phyloP scores from a whole-genome alignment of 2,888 invertebrate genomes.

The Neria commutata region DNA sequence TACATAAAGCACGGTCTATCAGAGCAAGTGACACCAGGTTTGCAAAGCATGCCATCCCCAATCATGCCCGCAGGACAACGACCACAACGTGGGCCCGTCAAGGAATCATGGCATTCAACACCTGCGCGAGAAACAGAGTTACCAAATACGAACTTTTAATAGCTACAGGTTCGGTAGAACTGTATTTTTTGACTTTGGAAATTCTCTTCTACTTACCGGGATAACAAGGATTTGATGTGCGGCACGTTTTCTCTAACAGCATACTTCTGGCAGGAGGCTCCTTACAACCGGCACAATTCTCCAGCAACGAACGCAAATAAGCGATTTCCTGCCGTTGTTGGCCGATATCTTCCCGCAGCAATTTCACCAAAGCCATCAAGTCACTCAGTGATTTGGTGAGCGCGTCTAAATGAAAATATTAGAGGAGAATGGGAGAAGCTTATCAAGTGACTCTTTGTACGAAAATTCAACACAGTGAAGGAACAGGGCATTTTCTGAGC shows the following conservation, averaged over 20 bases:
- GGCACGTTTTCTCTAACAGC: constrained; percentile 58
- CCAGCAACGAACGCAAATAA: constrained; percentile 72
- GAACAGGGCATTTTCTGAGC: too few relatives aligned
- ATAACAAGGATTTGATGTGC: constrained; percentile 72
- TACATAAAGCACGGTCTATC: constrained; percentile 71
- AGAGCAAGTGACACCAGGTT: constrained; percentile 70
- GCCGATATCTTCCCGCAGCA: constrained; percentile 73
- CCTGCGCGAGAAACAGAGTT: constrained; percentile 65
- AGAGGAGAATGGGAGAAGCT: too few relatives aligned
- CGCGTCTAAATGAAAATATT: constrained; percentile 61
- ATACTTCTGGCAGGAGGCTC: constrained; percentile 54
- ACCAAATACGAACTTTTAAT: too few relatives aligned
- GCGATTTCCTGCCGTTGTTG: constrained; percentile 74
- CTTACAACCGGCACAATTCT: constrained; percentile 78
- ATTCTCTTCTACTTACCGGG: constrained; percentile 64
- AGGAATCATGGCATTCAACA: constrained; percentile 71
- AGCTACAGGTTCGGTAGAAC: too few relatives aligned
- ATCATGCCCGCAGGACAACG: constrained; percentile 74
- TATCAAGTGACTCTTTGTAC: too few relatives aligned
- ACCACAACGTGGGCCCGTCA: constrained; percentile 76
- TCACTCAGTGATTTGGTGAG: constrained; percentile 71
- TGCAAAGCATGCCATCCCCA: constrained; percentile 78
- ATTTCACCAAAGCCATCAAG: constrained; percentile 71
- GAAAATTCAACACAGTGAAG: constrained; percentile 25
- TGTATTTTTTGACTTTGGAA: too few relatives aligned